phyloP scores from a whole-genome alignment of 2,888 invertebrate genomes.

The Temnothorax unifasciatus region DNA sequence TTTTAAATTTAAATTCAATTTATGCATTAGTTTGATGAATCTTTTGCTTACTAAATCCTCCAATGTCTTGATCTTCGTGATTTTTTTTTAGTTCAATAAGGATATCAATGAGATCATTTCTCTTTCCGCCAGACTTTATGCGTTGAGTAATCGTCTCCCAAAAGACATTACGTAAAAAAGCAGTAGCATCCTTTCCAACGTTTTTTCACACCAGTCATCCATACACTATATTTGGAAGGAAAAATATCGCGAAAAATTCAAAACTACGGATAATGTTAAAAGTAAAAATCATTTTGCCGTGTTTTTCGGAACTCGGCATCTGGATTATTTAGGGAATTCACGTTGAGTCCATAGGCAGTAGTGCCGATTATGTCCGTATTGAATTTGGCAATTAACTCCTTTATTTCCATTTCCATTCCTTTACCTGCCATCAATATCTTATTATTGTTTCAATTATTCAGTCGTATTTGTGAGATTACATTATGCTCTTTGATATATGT shows the following conservation, averaged over 20 bases:
- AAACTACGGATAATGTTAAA: slow-evolving; percentile 80
- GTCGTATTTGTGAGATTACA: background rate
- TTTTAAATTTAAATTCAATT: background rate
- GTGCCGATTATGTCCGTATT: slow-evolving; percentile 86
- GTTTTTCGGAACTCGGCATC: slow-evolving; percentile 85
- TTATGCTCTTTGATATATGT: background rate
- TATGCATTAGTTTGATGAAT: background rate
- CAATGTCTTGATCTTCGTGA: slow-evolving; percentile 60
- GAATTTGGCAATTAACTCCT: slow-evolving; percentile 79
- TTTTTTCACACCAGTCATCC: slow-evolving; percentile 81
- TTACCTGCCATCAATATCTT: slow-evolving; percentile 56
- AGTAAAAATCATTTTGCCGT: slow-evolving; percentile 85
- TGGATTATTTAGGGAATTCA: slow-evolving; percentile 85
- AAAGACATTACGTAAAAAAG: slow-evolving; percentile 85
- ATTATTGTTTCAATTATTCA: background rate
- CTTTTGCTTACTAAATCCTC: slow-evolving; percentile 66
- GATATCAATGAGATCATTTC: slow-evolving; percentile 87
- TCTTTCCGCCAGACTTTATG: slow-evolving; percentile 82
- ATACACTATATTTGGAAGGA: slow-evolving; percentile 84
- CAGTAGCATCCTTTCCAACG: slow-evolving; percentile 80
- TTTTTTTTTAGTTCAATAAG: slow-evolving; percentile 85
- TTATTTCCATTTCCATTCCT: slow-evolving; percentile 76
- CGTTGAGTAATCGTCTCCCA: slow-evolving; percentile 86
- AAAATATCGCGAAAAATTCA: slow-evolving; percentile 85
- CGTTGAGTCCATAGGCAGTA: slow-evolving; percentile 86